These are phyloP conservation scores for Leptura quadrifasciata DNA, from an alignment of 2,888 invertebrate species.

Conservation along the genomic window DNA sequence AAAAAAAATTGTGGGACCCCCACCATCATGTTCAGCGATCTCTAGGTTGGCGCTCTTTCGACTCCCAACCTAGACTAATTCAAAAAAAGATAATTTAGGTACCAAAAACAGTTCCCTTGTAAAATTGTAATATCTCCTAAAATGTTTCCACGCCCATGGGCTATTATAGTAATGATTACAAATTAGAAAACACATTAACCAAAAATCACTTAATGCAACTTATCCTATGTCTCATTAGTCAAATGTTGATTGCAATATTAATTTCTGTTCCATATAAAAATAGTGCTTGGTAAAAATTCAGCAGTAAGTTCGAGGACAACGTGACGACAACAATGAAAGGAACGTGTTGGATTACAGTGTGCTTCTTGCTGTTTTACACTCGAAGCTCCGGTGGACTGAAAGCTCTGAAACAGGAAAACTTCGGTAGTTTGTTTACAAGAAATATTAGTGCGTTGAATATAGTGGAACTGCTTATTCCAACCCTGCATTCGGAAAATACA, in stretches of 20 bases:
- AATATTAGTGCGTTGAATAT: constrained; percentile 28
- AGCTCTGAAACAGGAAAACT: not conserved
- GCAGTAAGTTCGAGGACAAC: not conserved
- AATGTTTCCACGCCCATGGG: not conserved
- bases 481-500: constrained; percentile 54
- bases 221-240: constrained; percentile 13
- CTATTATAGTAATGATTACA: not conserved
- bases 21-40: too few relatives aligned
- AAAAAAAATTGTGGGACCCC: too few relatives aligned
- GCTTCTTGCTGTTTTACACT: constrained; percentile 26
- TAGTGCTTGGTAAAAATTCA: not conserved
- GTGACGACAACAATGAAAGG: not conserved
- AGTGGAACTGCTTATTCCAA: constrained; percentile 58
- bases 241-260: not conserved
- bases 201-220: not conserved
- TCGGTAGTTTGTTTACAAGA: not conserved
- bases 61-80: too few relatives aligned
- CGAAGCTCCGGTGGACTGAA: not conserved
- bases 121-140: not conserved
- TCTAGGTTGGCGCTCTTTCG: too few relatives aligned
- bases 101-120: not conserved
- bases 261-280: constrained; percentile 28
- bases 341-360: constrained; percentile 18
- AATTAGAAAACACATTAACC: not conserved
- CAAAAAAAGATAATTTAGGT: too few relatives aligned